Conservation (phyloP, 2,888 invertebrate species). For the Cistogaster globosa region DNA sequence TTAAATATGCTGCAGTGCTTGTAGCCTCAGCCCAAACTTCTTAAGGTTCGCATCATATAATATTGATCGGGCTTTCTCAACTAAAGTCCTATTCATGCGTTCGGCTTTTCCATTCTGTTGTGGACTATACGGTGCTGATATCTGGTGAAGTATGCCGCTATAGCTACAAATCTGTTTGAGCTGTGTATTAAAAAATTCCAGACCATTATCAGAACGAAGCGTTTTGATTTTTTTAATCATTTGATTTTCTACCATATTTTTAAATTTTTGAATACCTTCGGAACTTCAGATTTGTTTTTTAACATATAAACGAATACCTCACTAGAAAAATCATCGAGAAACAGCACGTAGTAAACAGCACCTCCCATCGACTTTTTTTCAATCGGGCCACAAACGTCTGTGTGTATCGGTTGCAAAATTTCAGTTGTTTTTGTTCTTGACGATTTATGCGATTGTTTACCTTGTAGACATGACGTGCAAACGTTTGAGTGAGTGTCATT, state of each 20-base stretch:
- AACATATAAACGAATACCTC: neutral
- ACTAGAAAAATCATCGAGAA: neutral
- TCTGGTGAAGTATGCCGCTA: constrained; percentile 22
- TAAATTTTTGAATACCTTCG: too few species aligned
- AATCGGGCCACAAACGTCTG: neutral
- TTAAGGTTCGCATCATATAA: too few species aligned
- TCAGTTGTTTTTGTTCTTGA: too few species aligned
- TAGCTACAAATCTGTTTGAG: too few species aligned
- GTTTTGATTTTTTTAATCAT: neutral
- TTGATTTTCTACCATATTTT: neutral
- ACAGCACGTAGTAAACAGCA: neutral
- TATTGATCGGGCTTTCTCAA: too few species aligned
- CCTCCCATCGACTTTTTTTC: neutral
- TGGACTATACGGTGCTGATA: constrained; percentile 23
- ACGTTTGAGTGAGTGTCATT: neutral
- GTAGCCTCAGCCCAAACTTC: too few species aligned
- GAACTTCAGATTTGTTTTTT: constrained; percentile 3
- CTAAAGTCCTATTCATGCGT: neutral
- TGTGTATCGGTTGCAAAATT: too few species aligned
- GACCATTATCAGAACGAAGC: too few species aligned
- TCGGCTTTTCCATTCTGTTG: constrained; percentile 17
- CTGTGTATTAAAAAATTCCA: too few species aligned
- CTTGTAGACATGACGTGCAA: neutral
- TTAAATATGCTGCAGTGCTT: too few species aligned
- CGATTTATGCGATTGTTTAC: too few species aligned